Evolutionary conservation across 2,113 vertebrate genomes (phyloP).

Genomic region (Semnornis frantzii): DNA sequence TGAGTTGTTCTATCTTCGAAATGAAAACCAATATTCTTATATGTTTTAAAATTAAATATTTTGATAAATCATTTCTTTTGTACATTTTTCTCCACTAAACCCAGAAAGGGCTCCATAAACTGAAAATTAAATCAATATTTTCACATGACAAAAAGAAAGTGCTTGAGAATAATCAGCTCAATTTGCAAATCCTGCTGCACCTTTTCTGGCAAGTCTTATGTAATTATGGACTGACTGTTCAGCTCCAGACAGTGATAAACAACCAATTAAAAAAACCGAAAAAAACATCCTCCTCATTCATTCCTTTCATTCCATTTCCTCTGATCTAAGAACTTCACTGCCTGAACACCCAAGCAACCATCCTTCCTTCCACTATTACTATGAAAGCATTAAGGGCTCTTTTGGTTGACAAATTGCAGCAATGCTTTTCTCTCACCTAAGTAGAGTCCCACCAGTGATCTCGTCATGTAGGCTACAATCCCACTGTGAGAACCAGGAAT

Average conservation of each 20-base stretch:
- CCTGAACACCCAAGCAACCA: background rate
- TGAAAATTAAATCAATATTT: background rate
- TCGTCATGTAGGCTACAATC: too few relatives aligned
- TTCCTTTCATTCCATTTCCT: background rate
- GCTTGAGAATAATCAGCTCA: background rate
- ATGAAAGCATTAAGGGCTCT: fast-evolving
- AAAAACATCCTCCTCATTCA: background rate
- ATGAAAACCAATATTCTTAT: background rate
- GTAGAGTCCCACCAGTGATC: background rate
- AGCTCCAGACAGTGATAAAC: background rate
- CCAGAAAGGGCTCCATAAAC: background rate
- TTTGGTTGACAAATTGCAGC: background rate
- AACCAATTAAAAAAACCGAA: too few relatives aligned
- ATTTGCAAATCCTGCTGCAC: background rate
- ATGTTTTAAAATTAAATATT: background rate
- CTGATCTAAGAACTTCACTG: background rate
- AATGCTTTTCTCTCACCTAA: background rate
- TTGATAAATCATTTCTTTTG: background rate
- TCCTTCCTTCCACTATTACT: background rate
- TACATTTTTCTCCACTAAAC: background rate
- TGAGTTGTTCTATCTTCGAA: background rate
- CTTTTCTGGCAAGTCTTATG: background rate
- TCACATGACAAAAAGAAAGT: background rate
- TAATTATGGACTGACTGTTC: background rate
- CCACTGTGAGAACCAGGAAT: background rate